Evolutionary conservation across 2,113 vertebrate species (phyloP), one percentile per base, ranked within the genome.

Genomic region (Otolemur garnettii): DNA sequence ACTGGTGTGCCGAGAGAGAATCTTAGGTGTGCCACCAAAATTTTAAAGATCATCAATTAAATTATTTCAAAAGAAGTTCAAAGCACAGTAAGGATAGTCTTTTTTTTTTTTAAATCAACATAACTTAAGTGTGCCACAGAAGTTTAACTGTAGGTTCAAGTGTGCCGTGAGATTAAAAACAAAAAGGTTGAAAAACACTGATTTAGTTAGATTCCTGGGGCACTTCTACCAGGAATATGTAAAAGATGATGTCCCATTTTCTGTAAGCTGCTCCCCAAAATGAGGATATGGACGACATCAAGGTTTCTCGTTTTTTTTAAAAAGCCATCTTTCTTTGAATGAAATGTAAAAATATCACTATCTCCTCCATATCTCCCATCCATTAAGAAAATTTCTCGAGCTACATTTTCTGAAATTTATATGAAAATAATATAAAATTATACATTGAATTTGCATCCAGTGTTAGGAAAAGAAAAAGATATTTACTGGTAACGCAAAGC

Each of bases 381-480:
- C 69, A 84, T 78, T 38, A 30, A 45, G 79, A 68, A 94, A 64
- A 87, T 55, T 45, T 83, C 68, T 45, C 60, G n/a, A 87, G 35
- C 28, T 90, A 35, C 0, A 38, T 68, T 84, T 86, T 90, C 59
- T 80, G 53, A 87, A 84, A 72, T 75, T n/a, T 42, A n/a, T 35
- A 85, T 68, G 42, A 64, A 94, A 91, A 90, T 77, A 85, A 91
- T 50, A 62, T 45, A 72, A 93, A 87, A 84, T 80, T 68, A 30
- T 77, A 83, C n/a, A 77, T 50, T 4, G 1, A 71, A 69, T 91
- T 81, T 87, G 22, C 4, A 85, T 35, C 66, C 57, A 50, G 18
- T 78, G 59, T 78, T 85, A 86, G 88, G 64, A 79, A 74, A 57
- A 14, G 74, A 75, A 85, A 84, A 55, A 80, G 24, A 21, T 6